Evolutionary conservation across 2,113 vertebrate species (phyloP).

Genomic region (Pangasianodon hypophthalmus): DNA sequence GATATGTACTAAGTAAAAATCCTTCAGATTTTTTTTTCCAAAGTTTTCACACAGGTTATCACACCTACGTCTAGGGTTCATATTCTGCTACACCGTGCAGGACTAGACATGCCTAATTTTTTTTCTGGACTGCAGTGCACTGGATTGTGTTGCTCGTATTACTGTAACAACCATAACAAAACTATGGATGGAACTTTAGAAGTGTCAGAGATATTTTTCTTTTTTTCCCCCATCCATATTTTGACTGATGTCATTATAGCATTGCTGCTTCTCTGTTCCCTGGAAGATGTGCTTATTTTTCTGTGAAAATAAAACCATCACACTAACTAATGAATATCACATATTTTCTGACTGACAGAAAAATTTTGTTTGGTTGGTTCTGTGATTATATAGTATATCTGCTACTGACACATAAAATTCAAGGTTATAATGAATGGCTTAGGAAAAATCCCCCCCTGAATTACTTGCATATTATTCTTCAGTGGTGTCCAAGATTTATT

Average conservation of each 20-base stretch:
- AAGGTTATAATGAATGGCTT: neutral
- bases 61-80: neutral
- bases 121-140: neutral
- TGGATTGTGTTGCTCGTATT: no score
- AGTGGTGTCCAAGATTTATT: neutral
- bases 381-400: neutral
- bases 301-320: neutral
- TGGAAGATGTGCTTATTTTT: neutral
- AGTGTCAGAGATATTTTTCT: neutral
- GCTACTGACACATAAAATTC: neutral
- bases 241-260: neutral
- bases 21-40: neutral
- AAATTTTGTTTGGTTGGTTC: neutral
- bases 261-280: neutral
- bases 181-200: neutral
- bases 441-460: neutral
- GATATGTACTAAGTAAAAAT: neutral
- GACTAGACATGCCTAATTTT: neutral
- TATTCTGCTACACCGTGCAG: neutral
- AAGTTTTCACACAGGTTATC: neutral
- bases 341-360: neutral
- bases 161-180: neutral
- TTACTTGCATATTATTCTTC: neutral
- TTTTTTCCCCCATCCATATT: neutral
- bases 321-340: neutral